Evolutionary conservation across 2,113 vertebrate species (phyloP), one percentile per base, ranked within the genome.

Genomic region (Alectura lathami): DNA sequence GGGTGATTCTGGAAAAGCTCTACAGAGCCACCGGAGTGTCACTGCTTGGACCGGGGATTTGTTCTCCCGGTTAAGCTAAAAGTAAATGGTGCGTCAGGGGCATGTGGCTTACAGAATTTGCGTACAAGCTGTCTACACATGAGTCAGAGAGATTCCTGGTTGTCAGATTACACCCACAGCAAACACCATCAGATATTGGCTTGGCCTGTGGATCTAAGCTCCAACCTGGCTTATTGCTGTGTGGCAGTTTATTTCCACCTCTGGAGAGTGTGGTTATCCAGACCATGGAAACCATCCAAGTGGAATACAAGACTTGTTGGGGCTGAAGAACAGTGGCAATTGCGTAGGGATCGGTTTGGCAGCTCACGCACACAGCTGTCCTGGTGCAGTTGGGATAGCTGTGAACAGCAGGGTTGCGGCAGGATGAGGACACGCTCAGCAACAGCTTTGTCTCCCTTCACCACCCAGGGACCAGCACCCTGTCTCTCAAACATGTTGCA

Each of bases 401-500:
- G 60, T 13, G 45, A 36, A 1, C 13, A 34, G 69, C 75, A 73
- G 57, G 53, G 8, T 0, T 20, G 51, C 47, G 7, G 18, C 66
- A 59, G 70, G 43, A 21, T 29, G 47, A 34, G 47, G 51, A 40
- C 42, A 5, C 18, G 30, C 27, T 47, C 85, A 56, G 59, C 34
- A 62, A 18, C 57, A 34, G 63, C 64, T 81, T 14, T 1, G 0
- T 29, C 32, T 26, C 17, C 30, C 38, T 54, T 20, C 15, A 4
- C 36, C 60, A 17, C 4, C 13, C 29, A 7, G 73, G 29, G 48
- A 79, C 1, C 10, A 36, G 40, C 64, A 42, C 45, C 77, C 77
- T 30, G 0, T 6, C 3, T 1, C 34, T 34, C 2, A 13, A 20
- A 36, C 4, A 8, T 69, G 17, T 38, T 42, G 54, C 47, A 8